phyloP scores from a whole-genome alignment of 1,140 invertebrate genomes.

The Plectrocnemia conspersa region DNA sequence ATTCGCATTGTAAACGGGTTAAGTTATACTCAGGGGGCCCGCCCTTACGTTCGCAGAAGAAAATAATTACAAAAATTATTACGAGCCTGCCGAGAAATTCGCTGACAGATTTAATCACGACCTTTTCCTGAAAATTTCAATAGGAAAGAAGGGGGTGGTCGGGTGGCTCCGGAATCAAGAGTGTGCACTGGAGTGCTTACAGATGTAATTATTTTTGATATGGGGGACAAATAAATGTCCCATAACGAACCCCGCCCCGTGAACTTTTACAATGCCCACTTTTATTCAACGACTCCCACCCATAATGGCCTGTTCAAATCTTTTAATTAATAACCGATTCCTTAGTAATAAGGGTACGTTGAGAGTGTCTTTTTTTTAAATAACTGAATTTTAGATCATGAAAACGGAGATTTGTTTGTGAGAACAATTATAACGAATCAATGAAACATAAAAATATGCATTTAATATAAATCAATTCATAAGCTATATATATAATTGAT shows the following conservation, averaged over 20 bases:
- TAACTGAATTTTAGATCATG: too few species aligned
- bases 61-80: constrained; percentile 21
- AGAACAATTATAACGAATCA: too few species aligned
- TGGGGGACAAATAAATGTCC: constrained; percentile 30
- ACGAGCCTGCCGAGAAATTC: constrained; percentile 11
- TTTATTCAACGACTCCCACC: constrained; percentile 13
- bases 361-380: too few species aligned
- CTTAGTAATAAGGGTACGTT: too few species aligned
- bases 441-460: too few species aligned
- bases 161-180: constrained; percentile 19
- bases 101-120: constrained; percentile 29
- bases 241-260: constrained; percentile 14
- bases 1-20: neutral
- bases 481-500: too few species aligned
- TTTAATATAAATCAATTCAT: too few species aligned
- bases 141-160: constrained; percentile 14
- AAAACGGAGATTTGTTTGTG: too few species aligned
- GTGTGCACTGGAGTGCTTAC: constrained; percentile 25
- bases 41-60: neutral
- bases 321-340: constrained; percentile 14
- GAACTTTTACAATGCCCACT: constrained; percentile 15
- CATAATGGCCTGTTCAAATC: constrained; percentile 15
- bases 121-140: constrained; percentile 27
- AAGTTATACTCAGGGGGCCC: too few species aligned
- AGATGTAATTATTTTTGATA: constrained; percentile 35